Evolutionary conservation across 23 tunicate species (phyloP).

Genomic region (Styela clava): DNA sequence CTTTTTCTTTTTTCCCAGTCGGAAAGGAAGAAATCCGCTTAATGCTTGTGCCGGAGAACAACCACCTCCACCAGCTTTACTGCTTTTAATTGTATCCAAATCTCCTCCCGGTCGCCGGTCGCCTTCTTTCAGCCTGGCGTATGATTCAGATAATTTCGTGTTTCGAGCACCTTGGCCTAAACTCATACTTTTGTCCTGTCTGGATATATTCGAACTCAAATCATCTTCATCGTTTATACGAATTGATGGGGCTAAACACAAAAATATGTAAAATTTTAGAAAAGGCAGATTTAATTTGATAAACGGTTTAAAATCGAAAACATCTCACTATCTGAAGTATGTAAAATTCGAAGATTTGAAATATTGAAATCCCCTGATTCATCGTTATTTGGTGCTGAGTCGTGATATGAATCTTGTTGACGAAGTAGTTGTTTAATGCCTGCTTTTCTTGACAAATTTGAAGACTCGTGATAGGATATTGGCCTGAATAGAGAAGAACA

Average conservation of each 20-base stretch:
- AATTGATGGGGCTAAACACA: not conserved
- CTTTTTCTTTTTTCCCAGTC: conserved; percentile 10
- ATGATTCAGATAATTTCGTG: not conserved
- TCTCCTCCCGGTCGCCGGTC: not conserved
- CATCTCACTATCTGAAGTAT: too few relatives aligned
- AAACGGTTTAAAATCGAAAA: too few relatives aligned
- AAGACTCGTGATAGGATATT: not conserved
- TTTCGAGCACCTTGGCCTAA: not conserved
- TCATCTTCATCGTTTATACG: not conserved
- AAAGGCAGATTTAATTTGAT: too few relatives aligned
- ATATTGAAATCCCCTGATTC: too few relatives aligned
- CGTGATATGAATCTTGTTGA: not conserved
- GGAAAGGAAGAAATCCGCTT: not conserved
- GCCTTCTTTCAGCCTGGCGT: not conserved
- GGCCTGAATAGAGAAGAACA: not conserved
- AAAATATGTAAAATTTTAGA: too few relatives aligned
- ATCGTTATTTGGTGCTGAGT: too few relatives aligned
- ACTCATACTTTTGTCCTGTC: not conserved
- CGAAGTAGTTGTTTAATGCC: not conserved
- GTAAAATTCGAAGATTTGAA: too few relatives aligned
- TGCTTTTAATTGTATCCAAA: not conserved
- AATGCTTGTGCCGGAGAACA: conserved; percentile 13
- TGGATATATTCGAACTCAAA: not conserved
- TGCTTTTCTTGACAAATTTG: not conserved
- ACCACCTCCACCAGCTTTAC: not conserved